Base-by-base conservation (phyloP, 2,113 vertebrate genomes). In the Theropithecus gelada region DNA sequence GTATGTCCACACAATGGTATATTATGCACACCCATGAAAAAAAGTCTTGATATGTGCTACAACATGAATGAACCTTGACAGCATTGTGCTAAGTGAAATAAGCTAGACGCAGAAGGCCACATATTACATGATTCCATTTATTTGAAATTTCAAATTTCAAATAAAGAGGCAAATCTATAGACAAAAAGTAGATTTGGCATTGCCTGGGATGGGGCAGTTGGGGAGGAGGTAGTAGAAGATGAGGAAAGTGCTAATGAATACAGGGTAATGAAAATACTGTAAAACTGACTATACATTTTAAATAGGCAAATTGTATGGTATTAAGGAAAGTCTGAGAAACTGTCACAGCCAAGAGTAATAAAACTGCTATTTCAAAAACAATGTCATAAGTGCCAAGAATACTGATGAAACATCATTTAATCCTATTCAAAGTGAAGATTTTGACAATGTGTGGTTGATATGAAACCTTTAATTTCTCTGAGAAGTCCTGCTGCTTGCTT, bases 391-490 rank as follows among this genome's bases (percentile, higher is more conserved):
- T 50, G 76, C 38, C 85, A 96, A 78, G 38, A 95, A 93, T 25
- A 66, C 17, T n/a, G 38, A 82, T 30, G 17, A 50, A 90, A 90
- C 18, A 90, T 23, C 16, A 38, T 48, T 92, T 75, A 90, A 55
- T 68, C 32, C 73, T 93, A 55, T 80, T 84, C 35, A 76, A 95
- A 20, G 86, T 17, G 23, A 88, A 96, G 66, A 55, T 61, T 81
- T 48, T 76, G n/a, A 96, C 45, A 81, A 17, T 35, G 18, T 57
- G 30, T 64, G 23, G 22, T 48, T 95, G 75, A 85, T 40, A 81
- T 20, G n/a, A 93, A 90, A 91, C 17, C 81, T 89, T 83, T 61
- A 76, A 88, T 82, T 64, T 92, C 72, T 40, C 82, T 38, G 48
- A 73, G 72, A 92, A 82, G 35, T 76, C 50, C 48, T 73, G 57